Base-by-base conservation (phyloP, 2,113 vertebrate species). In the Lipophrys pholis region DNA sequence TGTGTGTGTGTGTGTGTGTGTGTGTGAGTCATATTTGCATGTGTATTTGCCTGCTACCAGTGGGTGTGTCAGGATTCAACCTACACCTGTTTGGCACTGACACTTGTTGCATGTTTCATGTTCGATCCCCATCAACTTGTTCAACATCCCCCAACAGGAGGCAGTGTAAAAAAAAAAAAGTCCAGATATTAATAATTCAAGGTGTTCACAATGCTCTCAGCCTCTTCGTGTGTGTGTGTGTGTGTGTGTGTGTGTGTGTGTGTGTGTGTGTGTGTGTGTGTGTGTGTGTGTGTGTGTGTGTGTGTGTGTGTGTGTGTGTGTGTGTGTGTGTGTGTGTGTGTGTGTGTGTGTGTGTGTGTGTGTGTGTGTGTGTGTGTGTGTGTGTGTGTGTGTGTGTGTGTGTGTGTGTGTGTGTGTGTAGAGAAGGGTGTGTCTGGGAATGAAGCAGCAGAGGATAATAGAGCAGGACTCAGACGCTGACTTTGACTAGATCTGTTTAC, bases 371-470 rank as follows among this genome's bases (percentile, higher is more conserved):
- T 21, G 45, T 8, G 49, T 17, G 72, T 43, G 39, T 30, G 21
- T 30, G 21, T 30, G 40, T 57, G 35, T 65, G 41, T 36, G 42
- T 17, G 40, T 45, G 15, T 48, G 61, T 30, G 46, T 21, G 45
- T 8, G 49, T 17, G 72, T 43, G 39, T 35, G 39, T 46, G 46
- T 55, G n/a, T 38, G 55, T 35, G 58, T 42, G 62, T 49, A 60
- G 30, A 68, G 62, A 79, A 84, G 89, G 87, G 90, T 84, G 89
- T 92, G 90, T 82, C 87, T 88, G 81, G 82, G 84, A 86, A 85
- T 69, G 65, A 68, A 72, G 79, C 66, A 45, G 1, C n/a, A 15
- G 46, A 43, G 76, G 35, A 90, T 90, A 89, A 90, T 86, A 56
- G 63, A 74, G 72, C 49, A 81, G 52, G 74, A 73, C 71, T 87